Conservation (phyloP, 1,140 invertebrate genomes). For the Hypsibius dujardini region DNA sequence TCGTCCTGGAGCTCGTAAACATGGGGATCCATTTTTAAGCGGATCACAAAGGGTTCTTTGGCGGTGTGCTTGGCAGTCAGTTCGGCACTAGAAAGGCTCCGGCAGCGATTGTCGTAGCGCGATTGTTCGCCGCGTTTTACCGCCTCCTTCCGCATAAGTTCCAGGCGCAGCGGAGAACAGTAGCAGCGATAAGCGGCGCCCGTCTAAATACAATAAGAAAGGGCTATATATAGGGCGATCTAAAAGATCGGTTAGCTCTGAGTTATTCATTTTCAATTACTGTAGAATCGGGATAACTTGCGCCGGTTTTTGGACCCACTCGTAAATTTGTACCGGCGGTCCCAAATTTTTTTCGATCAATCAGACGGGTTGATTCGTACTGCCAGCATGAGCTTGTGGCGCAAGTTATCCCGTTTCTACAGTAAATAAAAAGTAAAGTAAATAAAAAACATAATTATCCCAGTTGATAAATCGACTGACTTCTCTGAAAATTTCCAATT, state of each 20-base stretch:
- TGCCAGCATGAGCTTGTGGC: too few relatives aligned
- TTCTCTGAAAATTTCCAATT: too few relatives aligned
- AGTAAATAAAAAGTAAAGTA: too few relatives aligned
- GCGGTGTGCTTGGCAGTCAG: slow-evolving; percentile 46
- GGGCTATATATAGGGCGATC: slow-evolving; percentile 16
- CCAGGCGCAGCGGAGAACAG: slow-evolving; percentile 60
- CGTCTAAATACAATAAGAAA: slow-evolving; percentile 35
- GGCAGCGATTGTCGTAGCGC: slow-evolving; percentile 84
- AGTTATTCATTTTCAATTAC: not conserved
- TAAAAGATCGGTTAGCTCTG: slow-evolving; percentile 21
- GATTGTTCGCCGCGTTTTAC: slow-evolving; percentile 48
- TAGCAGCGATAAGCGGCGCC: slow-evolving; percentile 74
- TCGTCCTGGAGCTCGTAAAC: slow-evolving; percentile 53
- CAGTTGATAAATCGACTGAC: too few relatives aligned
- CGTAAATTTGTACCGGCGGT: too few relatives aligned
- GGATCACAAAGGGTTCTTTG: slow-evolving; percentile 51
- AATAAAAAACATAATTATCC: too few relatives aligned
- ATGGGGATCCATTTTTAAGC: slow-evolving; percentile 56
- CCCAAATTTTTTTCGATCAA: too few relatives aligned
- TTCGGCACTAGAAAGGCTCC: slow-evolving; percentile 48
- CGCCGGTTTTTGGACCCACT: too few relatives aligned
- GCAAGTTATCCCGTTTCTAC: too few relatives aligned
- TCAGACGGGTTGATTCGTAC: too few relatives aligned
- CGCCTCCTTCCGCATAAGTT: slow-evolving; percentile 64
- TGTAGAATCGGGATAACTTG: not conserved